phyloP scores from a whole-genome alignment of 2,888 invertebrate genomes.

The Adelphocoris suturalis region DNA sequence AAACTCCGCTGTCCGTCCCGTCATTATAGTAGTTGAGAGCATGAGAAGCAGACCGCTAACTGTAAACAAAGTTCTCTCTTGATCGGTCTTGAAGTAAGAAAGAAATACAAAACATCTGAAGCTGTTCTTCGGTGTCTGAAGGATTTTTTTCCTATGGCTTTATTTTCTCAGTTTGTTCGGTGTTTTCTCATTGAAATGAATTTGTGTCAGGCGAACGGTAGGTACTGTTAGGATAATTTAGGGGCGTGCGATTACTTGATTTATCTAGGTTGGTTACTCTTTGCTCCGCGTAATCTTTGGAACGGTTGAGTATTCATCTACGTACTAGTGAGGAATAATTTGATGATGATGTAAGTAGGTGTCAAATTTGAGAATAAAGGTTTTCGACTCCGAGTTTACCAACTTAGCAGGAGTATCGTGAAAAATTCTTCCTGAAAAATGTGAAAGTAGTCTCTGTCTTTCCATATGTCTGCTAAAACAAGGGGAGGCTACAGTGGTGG shows the following conservation, averaged over 20 bases:
- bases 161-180: not conserved
- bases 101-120: not conserved
- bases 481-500: no score
- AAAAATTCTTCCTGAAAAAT: no score
- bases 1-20: not conserved
- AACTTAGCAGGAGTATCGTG: no score
- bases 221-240: not conserved
- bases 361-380: no score
- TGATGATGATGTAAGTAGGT: no score
- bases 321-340: no score
- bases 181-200: not conserved
- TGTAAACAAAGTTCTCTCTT: slow-evolving; percentile 49
- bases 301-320: no score
- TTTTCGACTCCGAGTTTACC: no score
- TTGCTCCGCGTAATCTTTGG: no score
- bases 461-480: no score
- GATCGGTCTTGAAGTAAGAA: not conserved
- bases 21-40: slow-evolving; percentile 20
- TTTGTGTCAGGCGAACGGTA: not conserved
- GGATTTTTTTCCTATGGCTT: not conserved
- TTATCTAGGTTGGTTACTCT: not conserved
- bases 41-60: slow-evolving; percentile 48
- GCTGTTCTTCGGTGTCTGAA: not conserved
- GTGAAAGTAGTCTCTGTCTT: no score
- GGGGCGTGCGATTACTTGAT: not conserved